Evolutionary conservation across 2,888 invertebrate species (phyloP).

Genomic region (Phaedon cochleariae): DNA sequence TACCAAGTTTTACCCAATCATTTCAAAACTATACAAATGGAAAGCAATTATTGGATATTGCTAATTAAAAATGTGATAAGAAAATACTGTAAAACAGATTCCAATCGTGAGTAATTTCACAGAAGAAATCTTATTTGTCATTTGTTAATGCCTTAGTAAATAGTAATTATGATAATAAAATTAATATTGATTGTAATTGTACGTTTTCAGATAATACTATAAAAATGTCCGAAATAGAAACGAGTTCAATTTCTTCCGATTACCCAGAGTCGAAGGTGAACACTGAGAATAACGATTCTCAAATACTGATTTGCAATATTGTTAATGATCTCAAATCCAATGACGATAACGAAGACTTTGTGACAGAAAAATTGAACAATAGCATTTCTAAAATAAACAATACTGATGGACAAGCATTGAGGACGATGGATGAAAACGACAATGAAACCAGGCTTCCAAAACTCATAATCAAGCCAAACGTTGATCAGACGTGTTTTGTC

Average conservation of each 20-base stretch:
- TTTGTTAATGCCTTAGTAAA: no score
- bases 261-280: neutral
- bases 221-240: conserved; percentile 29
- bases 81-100: neutral
- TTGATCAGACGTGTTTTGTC: conserved; percentile 11
- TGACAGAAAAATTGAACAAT: conserved; percentile 12
- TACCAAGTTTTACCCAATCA: neutral
- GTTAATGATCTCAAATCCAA: conserved; percentile 21
- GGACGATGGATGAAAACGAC: neutral
- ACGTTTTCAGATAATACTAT: conserved; percentile 26
- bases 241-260: conserved; percentile 2
- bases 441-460: conserved; percentile 16
- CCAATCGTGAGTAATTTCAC: neutral
- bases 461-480: conserved; percentile 20
- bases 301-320: neutral
- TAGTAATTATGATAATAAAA: no score
- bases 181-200: neutral
- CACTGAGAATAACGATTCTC: neutral
- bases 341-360: neutral
- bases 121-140: neutral
- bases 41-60: conserved; percentile 5
- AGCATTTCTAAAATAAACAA: conserved; percentile 9
- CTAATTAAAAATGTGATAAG: conserved; percentile 2
- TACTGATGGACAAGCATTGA: neutral
- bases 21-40: conserved; percentile 7